Evolutionary conservation across 2,113 vertebrate genomes (phyloP).

Genomic region (Python bivittatus): DNA sequence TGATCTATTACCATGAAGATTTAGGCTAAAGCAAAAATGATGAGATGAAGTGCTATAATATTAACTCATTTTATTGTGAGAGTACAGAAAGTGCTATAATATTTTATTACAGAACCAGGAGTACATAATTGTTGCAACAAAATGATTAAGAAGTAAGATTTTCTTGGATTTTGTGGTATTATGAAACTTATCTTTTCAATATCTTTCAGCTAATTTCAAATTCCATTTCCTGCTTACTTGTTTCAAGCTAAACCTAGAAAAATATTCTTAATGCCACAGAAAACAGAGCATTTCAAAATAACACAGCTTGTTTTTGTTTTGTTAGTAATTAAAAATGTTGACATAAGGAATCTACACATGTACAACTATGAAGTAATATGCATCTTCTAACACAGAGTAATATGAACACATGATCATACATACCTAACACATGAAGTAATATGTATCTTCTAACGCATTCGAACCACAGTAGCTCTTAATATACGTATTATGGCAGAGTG

Average conservation of each 20-base stretch:
- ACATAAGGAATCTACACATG: not conserved
- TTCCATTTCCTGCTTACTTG: not conserved
- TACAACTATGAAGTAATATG: not conserved
- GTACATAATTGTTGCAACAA: not conserved
- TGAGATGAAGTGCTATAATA: not conserved
- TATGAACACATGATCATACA: no score
- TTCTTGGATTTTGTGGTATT: not conserved
- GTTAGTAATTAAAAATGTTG: not conserved
- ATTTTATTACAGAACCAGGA: not conserved
- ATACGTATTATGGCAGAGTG: not conserved
- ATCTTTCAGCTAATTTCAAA: not conserved
- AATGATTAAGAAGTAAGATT: not conserved
- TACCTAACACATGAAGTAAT: no score
- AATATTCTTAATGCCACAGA: slow-evolving; percentile 22
- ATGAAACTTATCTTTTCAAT: not conserved
- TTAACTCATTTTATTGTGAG: not conserved
- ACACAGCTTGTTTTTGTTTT: not conserved
- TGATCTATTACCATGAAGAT: not conserved
- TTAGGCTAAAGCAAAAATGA: slow-evolving; percentile 8
- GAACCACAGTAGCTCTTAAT: no score
- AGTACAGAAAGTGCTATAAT: not conserved
- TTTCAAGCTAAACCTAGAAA: slow-evolving; percentile 9
- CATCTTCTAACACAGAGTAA: no score
- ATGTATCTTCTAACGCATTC: not conserved
- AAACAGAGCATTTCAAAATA: slow-evolving; percentile 12